phyloP scores from a whole-genome alignment of 2,113 vertebrate species.

The Rhinopomastus cyanomelas region DNA sequence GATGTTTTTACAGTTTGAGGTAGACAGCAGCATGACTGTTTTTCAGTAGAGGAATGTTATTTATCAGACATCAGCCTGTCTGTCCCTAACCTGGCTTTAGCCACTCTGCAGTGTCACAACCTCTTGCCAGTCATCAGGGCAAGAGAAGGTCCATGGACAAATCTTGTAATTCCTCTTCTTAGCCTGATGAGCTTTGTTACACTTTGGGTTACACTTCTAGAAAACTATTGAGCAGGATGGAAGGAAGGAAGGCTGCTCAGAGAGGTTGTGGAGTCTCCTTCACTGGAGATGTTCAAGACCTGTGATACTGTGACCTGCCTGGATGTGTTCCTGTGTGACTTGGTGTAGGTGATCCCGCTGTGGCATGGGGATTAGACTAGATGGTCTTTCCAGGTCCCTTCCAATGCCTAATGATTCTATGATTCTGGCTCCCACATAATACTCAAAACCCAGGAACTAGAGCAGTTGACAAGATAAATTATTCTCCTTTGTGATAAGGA shows the following conservation, averaged over 20 bases:
- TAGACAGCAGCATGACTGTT: background rate
- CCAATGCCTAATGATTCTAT: no score
- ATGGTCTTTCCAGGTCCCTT: no score
- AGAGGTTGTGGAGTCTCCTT: no score
- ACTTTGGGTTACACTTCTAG: background rate
- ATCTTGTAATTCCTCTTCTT: background rate
- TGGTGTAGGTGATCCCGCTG: no score
- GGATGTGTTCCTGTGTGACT: no score
- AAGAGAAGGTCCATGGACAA: background rate
- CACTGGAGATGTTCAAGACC: no score
- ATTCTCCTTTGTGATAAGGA: background rate
- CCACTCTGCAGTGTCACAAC: background rate
- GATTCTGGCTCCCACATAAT: background rate
- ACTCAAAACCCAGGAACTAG: background rate
- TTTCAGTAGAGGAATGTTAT: background rate
- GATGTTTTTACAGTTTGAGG: background rate
- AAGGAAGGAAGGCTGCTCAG: background rate
- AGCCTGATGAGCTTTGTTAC: background rate
- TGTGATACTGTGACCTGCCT: no score
- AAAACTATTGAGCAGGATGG: background rate
- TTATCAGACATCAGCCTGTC: background rate
- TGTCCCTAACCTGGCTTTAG: background rate
- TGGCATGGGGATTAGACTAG: no score
- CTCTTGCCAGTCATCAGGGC: background rate
- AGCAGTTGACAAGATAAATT: slow-evolving; percentile 37